Base-by-base conservation (phyloP, 1,140 invertebrate species). In the Tribolium madens region DNA sequence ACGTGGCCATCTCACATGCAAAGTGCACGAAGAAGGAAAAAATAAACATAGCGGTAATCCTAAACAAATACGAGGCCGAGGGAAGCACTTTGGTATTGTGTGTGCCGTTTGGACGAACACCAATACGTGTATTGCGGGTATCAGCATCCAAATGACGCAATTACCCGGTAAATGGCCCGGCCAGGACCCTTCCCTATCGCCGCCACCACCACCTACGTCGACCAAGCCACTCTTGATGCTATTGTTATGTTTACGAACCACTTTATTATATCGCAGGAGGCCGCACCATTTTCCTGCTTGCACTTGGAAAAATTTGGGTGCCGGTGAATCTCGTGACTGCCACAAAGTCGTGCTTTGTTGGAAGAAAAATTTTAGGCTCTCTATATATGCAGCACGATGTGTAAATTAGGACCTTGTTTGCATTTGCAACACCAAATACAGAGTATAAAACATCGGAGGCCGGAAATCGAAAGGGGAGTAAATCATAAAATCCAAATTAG, bases 91-190 rank as follows among this genome's bases (percentile, higher is more conserved):
- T 71, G 69, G 64, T 69, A 70, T 76, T 76, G 31, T 68, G 69
- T 46, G 53, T 72, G 60, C 60, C 68, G 50, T 76, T 52, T 42
- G 21, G 60, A 68, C 47, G 50, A 33, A 52, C 69, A 76, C 75
- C 75, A 70, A 71, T 50, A 76, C 68, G 73, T 76, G 76, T 79
- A 81, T 76, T 79, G 76, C 76, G 76, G 74, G 57, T 75, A 78
- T 81, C 80, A 81, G 80, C 80, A 81, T 81, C 78, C 73, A 77
- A 81, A 81, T 81, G 76, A 78, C 78, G 46, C 78, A 76, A 81
- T 81, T 79, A 78, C 76, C 48, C 76, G 76, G 64, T 46, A 78
- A 81, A 77, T 78, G 80, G 76, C 50, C 48, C 78, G 69, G 75
- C 75, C 75, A 79, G 75, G 76, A 76, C 74, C 76, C 74, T 77